Conservation (phyloP, 2,797 vertebrate genomes). For the Enteromius anoplus region DNA sequence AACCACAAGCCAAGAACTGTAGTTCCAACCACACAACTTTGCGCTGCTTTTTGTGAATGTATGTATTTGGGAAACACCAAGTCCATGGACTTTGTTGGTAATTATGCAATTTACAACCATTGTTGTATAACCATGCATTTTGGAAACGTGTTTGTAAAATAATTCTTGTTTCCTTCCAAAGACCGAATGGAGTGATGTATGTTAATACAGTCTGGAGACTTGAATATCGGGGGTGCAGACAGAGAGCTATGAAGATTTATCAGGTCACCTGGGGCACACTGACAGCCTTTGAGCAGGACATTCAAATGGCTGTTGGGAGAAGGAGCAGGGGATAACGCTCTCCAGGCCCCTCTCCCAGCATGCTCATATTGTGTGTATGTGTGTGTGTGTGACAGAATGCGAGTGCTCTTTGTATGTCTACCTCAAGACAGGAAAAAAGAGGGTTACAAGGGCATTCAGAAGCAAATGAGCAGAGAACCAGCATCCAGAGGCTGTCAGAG, state of each 20-base stretch:
- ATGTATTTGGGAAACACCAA: neutral
- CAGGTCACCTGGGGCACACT: slow-evolving; percentile 52
- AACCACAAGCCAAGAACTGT: neutral
- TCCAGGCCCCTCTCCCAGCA: slow-evolving; percentile 61
- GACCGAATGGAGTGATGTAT: slow-evolving; percentile 47
- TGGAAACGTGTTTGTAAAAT: neutral
- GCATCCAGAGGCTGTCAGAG: slow-evolving; percentile 56
- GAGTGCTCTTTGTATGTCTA: slow-evolving; percentile 61
- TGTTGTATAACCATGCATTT: neutral
- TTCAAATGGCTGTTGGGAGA: slow-evolving; percentile 61
- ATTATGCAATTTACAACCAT: neutral
- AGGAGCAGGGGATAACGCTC: slow-evolving; percentile 66
- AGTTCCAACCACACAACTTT: neutral
- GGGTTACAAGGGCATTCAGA: slow-evolving; percentile 65
- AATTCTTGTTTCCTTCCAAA: neutral
- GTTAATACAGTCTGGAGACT: slow-evolving; percentile 55
- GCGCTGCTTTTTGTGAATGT: neutral
- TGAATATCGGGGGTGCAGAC: slow-evolving; percentile 46
- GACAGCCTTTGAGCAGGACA: slow-evolving; percentile 62
- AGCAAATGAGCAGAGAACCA: slow-evolving; percentile 63
- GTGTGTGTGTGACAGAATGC: slow-evolving; percentile 61
- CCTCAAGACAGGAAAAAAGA: slow-evolving; percentile 57
- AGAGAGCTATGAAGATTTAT: slow-evolving; percentile 56
- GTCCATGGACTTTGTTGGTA: neutral
- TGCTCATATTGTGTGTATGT: slow-evolving; percentile 60